Evolutionary conservation across 2,113 vertebrate genomes (phyloP), one percentile per base, ranked within the genome.

Genomic region (Salvelinus sp.): DNA sequence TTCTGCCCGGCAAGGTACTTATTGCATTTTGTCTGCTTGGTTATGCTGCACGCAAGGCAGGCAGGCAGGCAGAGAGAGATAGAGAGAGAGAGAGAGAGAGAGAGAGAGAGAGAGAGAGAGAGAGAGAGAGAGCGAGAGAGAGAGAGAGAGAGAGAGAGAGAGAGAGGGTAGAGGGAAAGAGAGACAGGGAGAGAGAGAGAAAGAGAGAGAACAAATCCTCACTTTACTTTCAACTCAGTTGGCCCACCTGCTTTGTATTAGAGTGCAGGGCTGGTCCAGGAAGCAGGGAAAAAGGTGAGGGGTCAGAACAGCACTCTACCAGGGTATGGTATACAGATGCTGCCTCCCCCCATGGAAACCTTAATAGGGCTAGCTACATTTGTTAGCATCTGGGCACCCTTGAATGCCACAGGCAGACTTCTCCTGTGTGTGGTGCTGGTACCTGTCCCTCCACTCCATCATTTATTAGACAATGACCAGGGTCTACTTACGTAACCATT

Each of bases 221-320:
- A 3, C 62, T 82, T 67, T 33, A 28, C 89, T 87, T 87, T 89
- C 82, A 86, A 85, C 82, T 79, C 72, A 33, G 54, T 76, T 58
- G 78, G 76, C 75, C 71, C 88, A 91, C 87, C 88, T 91, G 92
- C 86, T 90, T 89, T 85, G 85, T 82, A 30, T 91, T 90, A 91
- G 73, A 76, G 77, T 13, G 62, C 22, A 12, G 76, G 5, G n/a
- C 72, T 81, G 77, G 76, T 74, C 76, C 77, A 25, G 38, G 38
- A 44, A 44, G 38, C 38, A 44, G 28, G 73, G 44, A 80, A 66
- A 25, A 38, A 80, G 70, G 74, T 75, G 44, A 73, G 77, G 44
- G 88, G 85, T 91, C 84, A 85, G 44, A 33, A 44, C 38, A 44
- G 38, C 38, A 44, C 9, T 75, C 62, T 30, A 12, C 83, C 14